These are phyloP conservation scores for Geotrypetes seraphini DNA, from an alignment of 2,797 vertebrate species.

Conservation along the genomic window DNA sequence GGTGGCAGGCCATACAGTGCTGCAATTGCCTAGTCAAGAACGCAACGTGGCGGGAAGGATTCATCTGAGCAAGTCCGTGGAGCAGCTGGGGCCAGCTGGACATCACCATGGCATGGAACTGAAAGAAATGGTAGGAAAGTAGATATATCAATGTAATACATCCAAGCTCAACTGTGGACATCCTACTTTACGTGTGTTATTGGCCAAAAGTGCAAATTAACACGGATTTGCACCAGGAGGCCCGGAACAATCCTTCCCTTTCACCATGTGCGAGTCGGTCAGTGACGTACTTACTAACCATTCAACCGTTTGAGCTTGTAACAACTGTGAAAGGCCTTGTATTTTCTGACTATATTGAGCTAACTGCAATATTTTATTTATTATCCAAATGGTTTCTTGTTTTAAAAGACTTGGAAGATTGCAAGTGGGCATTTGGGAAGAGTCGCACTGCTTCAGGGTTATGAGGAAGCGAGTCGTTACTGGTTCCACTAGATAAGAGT, in stretches of 20 bases:
- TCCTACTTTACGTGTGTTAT: conserved; percentile 35
- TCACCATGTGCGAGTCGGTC: conserved; percentile 6
- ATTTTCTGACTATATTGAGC: conserved; percentile 29
- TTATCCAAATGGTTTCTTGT: conserved; percentile 13
- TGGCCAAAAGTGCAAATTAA: conserved; percentile 37
- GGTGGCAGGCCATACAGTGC: conserved; percentile 97
- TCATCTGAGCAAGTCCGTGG: conserved; percentile 72
- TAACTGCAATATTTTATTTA: conserved; percentile 8
- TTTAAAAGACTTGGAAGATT: conserved; percentile 3
- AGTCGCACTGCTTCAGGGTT: background rate
- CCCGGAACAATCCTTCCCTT: background rate
- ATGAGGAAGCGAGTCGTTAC: conserved; percentile 7
- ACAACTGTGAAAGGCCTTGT: conserved; percentile 41
- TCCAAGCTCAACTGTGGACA: conserved; percentile 39
- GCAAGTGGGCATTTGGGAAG: conserved; percentile 6
- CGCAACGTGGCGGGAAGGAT: conserved; percentile 74
- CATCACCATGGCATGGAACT: conserved; percentile 76
- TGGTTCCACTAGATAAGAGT: no score
- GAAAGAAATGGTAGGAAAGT: conserved; percentile 24
- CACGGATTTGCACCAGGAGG: conserved; percentile 33
- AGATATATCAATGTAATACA: conserved; percentile 6
- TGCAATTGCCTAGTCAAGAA: conserved; percentile 94
- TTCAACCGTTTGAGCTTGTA: conserved; percentile 23
- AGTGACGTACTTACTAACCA: conserved; percentile 36
- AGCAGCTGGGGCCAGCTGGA: conserved; percentile 62